Conservation (phyloP, 2,888 invertebrate species). For the Fragum whitleyi region DNA sequence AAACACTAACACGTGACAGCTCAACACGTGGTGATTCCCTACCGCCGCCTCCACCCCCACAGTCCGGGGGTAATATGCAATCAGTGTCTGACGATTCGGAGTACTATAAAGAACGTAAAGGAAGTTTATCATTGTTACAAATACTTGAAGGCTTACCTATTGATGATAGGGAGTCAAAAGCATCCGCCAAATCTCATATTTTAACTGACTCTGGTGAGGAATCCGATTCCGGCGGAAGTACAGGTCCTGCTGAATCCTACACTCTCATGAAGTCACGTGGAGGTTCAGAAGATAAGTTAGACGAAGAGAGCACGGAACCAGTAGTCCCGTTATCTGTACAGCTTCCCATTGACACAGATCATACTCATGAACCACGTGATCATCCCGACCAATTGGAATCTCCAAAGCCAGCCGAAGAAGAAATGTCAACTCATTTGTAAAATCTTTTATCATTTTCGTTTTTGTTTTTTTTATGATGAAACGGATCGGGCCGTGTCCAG, state of each 20-base stretch:
- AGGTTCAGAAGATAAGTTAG: conserved; percentile 46
- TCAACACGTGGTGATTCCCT: conserved; percentile 48
- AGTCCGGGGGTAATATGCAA: conserved; percentile 49
- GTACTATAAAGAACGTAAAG: conserved; percentile 58
- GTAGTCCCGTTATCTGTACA: conserved; percentile 20
- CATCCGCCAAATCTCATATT: conserved; percentile 54
- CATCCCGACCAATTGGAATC: conserved; percentile 17
- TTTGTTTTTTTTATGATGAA: too few species aligned
- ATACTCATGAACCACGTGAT: conserved; percentile 17
- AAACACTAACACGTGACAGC: conserved; percentile 56
- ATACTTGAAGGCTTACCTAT: conserved; percentile 64
- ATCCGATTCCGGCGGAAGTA: conserved; percentile 66
- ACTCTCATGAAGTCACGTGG: conserved; percentile 67
- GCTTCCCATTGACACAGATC: conserved; percentile 11
- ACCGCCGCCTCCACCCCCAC: conserved; percentile 50
- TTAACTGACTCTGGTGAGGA: conserved; percentile 57
- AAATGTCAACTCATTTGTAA: conserved; percentile 1
- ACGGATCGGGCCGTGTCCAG: too few species aligned
- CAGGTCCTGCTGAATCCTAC: conserved; percentile 70
- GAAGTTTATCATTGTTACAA: conserved; percentile 56
- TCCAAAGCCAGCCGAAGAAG: conserved; percentile 12
- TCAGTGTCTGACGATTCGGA: conserved; percentile 63
- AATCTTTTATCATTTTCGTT: neutral
- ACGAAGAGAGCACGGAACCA: conserved; percentile 13
- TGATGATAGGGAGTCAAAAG: conserved; percentile 54